Evolutionary conservation across 2,888 invertebrate genomes (phyloP), one percentile per base, ranked within the genome.

Genomic region (Hypsopygia costalis): DNA sequence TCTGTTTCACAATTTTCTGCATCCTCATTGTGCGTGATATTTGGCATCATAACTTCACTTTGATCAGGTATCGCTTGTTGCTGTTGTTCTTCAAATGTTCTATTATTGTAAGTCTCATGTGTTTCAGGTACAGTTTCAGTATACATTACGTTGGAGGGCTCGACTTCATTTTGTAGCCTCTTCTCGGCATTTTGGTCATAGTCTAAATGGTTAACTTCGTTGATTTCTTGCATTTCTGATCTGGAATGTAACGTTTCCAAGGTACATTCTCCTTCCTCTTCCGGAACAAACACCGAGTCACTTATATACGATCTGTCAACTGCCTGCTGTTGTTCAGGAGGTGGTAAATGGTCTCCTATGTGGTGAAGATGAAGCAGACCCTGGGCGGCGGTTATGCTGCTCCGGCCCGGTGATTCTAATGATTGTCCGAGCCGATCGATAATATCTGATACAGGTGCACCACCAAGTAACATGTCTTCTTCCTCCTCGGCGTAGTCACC

Each of bases 391-490:
- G 81, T 78, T 46, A 85, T 80, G 52, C 83, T 82, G 53, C 79
- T 83, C 8, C 77, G 73, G 12, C 80, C 77, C n/a, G 86, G 83
- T 16, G 80, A 85, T 55, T 76, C 88, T 22, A 93, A 80, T 21
- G 93, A 91, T 54, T 92, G 91, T 55, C 92, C 91, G 27, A 93
- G 79, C 30, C 93, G 80, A 41, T 91, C 91, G 43, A 93, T 89
- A 45, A 93, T 92, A 58, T 93, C 93, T 1, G 85, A 79, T 5
- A 90, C 89, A 1, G 90, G 90, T 43, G 89, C 89, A 6, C 71
- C 76, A 35, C 73, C 71, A 44, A 90, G 61, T 40, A 90, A 55
- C 49, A 89, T 79, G 36, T 89, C 87, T 7, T 89, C 89, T 37
- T 88, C 88, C 34, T 85, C 89, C 35, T 86, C 89, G 3, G 65